Percentiles rank a stretch among this genome's conserved stretches.
Evolutionary conservation across 1,140 invertebrate genomes (phyloP).

Genomic region (Pseudoatta argentina): DNA sequence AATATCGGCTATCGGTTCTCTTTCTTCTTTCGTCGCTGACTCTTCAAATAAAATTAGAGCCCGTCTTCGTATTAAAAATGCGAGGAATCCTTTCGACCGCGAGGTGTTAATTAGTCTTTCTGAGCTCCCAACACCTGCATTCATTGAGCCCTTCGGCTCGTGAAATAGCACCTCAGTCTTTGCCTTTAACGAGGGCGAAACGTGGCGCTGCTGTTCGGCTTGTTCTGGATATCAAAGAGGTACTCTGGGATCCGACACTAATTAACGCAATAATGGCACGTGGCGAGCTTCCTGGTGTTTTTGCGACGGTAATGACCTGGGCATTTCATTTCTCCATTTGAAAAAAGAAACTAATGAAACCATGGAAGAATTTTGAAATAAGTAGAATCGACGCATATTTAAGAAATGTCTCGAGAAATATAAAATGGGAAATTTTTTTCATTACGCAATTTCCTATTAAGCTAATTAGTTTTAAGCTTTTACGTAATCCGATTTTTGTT

Average conservation of each 20-base stretch:
- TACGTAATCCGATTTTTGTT: too few relatives aligned
- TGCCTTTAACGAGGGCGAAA: constrained; percentile 16
- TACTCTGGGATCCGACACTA: constrained; percentile 18
- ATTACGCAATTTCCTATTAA: not conserved
- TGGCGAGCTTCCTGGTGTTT: constrained; percentile 10
- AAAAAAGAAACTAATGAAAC: not conserved
- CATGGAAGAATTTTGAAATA: too few relatives aligned
- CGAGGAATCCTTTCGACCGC: constrained; percentile 11
- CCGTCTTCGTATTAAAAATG: not conserved
- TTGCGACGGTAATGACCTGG: not conserved
- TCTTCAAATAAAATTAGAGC: not conserved
- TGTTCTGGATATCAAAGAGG: constrained; percentile 52
- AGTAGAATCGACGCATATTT: not conserved
- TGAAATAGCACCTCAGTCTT: constrained; percentile 37
- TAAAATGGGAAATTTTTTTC: not conserved
- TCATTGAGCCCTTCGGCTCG: constrained; percentile 13
- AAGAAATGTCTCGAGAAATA: not conserved
- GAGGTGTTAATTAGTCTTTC: constrained; percentile 49
- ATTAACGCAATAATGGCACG: constrained; percentile 56
- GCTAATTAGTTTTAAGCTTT: not conserved
- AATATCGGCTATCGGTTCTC: constrained; percentile 4
- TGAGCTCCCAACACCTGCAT: not conserved
- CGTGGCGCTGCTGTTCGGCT: constrained; percentile 6
- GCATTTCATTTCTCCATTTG: not conserved
- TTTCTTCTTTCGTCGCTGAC: not conserved